Evolutionary conservation across 2,797 vertebrate species (phyloP).

Genomic region (Sebastes minor): DNA sequence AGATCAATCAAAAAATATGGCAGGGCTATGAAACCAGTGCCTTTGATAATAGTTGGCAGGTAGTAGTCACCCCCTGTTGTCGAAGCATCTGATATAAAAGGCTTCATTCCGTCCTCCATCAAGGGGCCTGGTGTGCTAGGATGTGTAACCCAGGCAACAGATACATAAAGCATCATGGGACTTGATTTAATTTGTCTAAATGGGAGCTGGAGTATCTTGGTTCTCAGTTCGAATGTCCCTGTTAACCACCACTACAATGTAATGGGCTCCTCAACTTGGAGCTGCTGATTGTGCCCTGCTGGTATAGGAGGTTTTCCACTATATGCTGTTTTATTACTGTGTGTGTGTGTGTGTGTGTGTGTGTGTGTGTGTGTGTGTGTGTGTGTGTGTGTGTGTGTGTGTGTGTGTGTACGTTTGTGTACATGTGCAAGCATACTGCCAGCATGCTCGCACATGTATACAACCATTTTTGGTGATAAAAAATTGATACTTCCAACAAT

Average conservation of each 20-base stretch:
- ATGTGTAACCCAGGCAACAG: slow-evolving; percentile 81
- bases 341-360: neutral
- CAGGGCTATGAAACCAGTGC: slow-evolving; percentile 81
- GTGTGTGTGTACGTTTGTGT: neutral
- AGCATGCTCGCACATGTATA: neutral
- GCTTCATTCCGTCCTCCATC: slow-evolving; percentile 78
- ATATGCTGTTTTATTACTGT: slow-evolving; percentile 45
- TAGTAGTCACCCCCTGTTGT: slow-evolving; percentile 81
- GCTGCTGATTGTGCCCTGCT: slow-evolving; percentile 70
- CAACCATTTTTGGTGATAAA: neutral
- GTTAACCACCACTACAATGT: slow-evolving; percentile 87
- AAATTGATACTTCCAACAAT: neutral
- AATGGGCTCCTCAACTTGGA: slow-evolving; percentile 83
- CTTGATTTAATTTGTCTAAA: slow-evolving; percentile 87
- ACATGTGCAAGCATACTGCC: neutral
- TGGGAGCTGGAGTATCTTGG: slow-evolving; percentile 83
- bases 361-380: neutral
- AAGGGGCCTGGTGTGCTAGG: slow-evolving; percentile 77
- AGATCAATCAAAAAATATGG: slow-evolving; percentile 86
- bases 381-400: neutral
- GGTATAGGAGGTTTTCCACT: slow-evolving; percentile 66
- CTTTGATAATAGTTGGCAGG: slow-evolving; percentile 85
- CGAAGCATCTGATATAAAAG: slow-evolving; percentile 80
- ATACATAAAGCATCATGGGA: slow-evolving; percentile 80
- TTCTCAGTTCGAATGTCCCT: slow-evolving; percentile 85